Base-by-base conservation (phyloP, 2,797 vertebrate species). In the Notamacropus eugenii region DNA sequence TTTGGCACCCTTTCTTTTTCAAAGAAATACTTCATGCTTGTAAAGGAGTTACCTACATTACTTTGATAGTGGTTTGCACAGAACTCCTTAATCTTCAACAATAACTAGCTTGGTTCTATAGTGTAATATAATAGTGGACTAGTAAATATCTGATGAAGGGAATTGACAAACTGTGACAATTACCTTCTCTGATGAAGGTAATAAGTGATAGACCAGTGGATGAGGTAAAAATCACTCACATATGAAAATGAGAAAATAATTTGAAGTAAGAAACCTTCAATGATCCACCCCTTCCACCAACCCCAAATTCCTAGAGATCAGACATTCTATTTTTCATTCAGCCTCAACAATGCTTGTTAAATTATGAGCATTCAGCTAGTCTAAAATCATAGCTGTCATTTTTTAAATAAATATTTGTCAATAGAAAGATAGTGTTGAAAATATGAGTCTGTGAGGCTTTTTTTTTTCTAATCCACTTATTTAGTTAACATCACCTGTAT, bases 331-430 rank as follows among this genome's bases (percentile, higher is more conserved):
- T 94, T 93, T 24, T 82, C 55, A 54, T 94, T 58, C 93, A 40
- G 57, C 11, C 8, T 57, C 16, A 90, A 16, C 40, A 94, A 74
- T 87, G 93, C 55, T 90, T 14, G 34, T 6, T 74, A 82, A 19
- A 94, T 67, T 94, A 50, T 95, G 59, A 90, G 14, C 92, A 34
- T 3, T 95, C 94, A 95, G 14, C 9, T n/a, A 92, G 54, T 46
- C 96, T 74, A 97, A 97, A 96, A 93, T 55, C 96, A 31, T n/a
- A 58, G 87, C 52, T 93, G 58, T 96, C 28, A 87, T 46, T n/a
- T 87, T 93, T 5, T 82, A 95, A 95, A 94, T 62, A 96, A 94
- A 94, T 4, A 0, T 1, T 95, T 58, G 96, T 90, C 59, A 57
- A 94, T 91, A 58, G 29, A 93, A 90, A 52, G 3, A 92, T 55